Percentiles rank a stretch among this genome's conserved stretches.
phyloP scores from a whole-genome alignment of 2,797 vertebrate genomes.

The Hippoglossus hippoglossus region DNA sequence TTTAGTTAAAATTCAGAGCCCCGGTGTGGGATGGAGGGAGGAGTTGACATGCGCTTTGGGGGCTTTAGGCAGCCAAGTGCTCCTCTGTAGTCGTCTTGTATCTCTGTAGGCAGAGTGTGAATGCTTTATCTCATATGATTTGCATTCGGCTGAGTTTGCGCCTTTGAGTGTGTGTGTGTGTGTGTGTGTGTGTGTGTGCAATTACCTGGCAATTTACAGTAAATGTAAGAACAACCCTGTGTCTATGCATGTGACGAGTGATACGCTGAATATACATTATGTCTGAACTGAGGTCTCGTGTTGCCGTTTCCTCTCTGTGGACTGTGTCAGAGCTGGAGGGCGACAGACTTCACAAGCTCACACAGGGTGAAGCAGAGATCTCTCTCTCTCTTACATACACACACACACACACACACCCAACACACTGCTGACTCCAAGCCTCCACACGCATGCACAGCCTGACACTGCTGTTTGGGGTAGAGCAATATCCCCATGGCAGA shows the following conservation, averaged over 20 bases:
- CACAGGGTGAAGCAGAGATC: constrained; percentile 18
- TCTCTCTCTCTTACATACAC: background rate
- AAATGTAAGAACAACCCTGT: constrained; percentile 9
- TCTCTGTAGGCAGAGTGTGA: constrained; percentile 56
- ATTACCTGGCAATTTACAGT: constrained; percentile 19
- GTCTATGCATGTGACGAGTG: constrained; percentile 6
- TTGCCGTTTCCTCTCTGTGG: constrained; percentile 47
- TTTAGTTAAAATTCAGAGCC: constrained; percentile 79
- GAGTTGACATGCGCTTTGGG: constrained; percentile 67
- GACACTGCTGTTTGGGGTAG: constrained; percentile 38
- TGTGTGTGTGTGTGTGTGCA: background rate
- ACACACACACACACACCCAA: constrained; percentile 14
- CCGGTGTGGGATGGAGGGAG: constrained; percentile 65
- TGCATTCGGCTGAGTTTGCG: constrained; percentile 53
- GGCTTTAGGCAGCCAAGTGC: constrained; percentile 72
- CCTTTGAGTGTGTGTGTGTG: constrained; percentile 3
- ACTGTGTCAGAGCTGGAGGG: constrained; percentile 58
- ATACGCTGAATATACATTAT: constrained; percentile 37
- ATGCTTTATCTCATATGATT: constrained; percentile 44
- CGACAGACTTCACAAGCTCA: constrained; percentile 32
- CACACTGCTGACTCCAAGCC: constrained; percentile 52
- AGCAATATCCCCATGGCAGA: constrained; percentile 21
- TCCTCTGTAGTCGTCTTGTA: constrained; percentile 53
- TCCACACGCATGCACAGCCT: constrained; percentile 22
- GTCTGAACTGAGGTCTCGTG: constrained; percentile 49